Evolutionary conservation across 2,113 vertebrate genomes (phyloP).

Genomic region (Baryphthengus martii): DNA sequence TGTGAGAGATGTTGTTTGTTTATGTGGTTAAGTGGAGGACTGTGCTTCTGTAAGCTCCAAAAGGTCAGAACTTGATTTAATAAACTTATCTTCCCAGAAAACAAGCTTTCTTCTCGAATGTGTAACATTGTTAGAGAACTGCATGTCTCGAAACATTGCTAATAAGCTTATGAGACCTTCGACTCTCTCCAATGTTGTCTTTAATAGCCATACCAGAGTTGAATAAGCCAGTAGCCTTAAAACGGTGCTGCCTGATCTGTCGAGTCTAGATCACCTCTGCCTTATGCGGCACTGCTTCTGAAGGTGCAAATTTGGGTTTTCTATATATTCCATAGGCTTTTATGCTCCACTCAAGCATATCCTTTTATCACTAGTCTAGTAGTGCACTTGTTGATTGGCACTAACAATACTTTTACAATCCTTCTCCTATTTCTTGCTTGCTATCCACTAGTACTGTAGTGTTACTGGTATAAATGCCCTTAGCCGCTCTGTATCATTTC

Average conservation of each 20-base stretch:
- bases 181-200: not conserved
- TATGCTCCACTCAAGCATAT: not conserved
- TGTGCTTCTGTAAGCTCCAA: not conserved
- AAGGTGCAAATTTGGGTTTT: not conserved
- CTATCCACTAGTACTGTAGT: not conserved
- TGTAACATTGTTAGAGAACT: not conserved
- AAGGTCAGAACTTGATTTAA: slow-evolving; percentile 55
- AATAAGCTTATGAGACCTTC: slow-evolving; percentile 28
- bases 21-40: not conserved
- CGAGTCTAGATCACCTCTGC: not conserved
- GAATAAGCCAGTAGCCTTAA: not conserved
- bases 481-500: not conserved
- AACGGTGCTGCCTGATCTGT: not conserved
- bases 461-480: not conserved
- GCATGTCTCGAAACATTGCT: slow-evolving; percentile 12
- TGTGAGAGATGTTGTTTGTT: not conserved
- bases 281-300: not conserved
- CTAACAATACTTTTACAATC: not conserved
- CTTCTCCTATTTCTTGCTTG: not conserved
- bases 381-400: not conserved
- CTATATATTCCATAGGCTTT: not conserved
- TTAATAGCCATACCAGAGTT: not conserved
- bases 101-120: slow-evolving; percentile 20
- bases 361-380: not conserved
- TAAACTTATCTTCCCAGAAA: slow-evolving; percentile 38